A percentile compares a stretch with the other conserved stretches of the same genome.
Conservation (phyloP, 1,140 invertebrate genomes). For the Saccostrea cuccullata region DNA sequence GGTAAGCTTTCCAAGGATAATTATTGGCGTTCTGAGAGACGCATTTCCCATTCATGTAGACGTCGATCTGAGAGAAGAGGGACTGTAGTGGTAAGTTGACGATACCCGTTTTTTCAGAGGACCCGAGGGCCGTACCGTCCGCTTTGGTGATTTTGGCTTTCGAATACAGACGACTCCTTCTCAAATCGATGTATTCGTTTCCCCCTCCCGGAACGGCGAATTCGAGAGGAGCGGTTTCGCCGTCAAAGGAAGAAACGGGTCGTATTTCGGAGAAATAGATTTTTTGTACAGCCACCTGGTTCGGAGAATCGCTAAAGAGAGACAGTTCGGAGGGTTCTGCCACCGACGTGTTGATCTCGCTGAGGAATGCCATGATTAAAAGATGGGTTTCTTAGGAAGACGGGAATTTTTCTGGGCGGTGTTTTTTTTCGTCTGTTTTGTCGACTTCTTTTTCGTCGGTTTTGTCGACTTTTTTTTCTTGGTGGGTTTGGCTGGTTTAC, state of each 20-base stretch:
- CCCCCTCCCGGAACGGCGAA: conserved; percentile 44
- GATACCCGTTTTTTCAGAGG: conserved; percentile 41
- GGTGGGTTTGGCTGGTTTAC: neutral
- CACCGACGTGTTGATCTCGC: conserved; percentile 41
- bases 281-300: conserved; percentile 45
- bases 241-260: conserved; percentile 45
- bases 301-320: conserved; percentile 33
- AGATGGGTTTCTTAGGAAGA: conserved; percentile 31
- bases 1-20: conserved; percentile 51
- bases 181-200: conserved; percentile 45
- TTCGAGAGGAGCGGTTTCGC: conserved; percentile 46
- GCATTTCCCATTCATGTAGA: conserved; percentile 47
- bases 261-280: conserved; percentile 53
- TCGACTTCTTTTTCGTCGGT: conserved; percentile 6
- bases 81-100: conserved; percentile 44
- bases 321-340: conserved; percentile 46
- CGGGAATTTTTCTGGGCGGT: conserved; percentile 34
- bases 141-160: conserved; percentile 45
- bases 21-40: conserved; percentile 42
- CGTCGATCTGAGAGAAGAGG: conserved; percentile 46
- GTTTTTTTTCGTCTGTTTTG: too few species aligned
- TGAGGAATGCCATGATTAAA: conserved; percentile 49
- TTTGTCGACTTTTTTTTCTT: conserved; percentile 36
- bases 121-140: conserved; percentile 29
- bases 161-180: conserved; percentile 39